Base-by-base conservation (phyloP, 1,140 invertebrate species). In the Trachymyrmex septentrionalis region DNA sequence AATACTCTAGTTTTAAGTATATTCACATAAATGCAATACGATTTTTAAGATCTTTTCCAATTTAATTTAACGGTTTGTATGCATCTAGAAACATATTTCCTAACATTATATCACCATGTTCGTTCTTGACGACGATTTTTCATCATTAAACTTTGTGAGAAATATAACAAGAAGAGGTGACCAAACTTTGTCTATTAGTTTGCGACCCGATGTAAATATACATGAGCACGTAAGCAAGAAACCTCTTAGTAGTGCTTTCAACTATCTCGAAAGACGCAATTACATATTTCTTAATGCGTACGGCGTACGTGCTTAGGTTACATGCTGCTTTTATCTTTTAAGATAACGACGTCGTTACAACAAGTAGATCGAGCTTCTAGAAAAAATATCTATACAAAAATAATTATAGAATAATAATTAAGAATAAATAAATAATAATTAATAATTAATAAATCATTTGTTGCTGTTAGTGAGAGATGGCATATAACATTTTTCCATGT, bases 101-200 rank as follows among this genome's bases (percentile, higher is more conserved):
- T 14, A 48, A 19, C 59, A 14, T 30, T 48, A 48, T 73, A n/a
- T 6, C 14, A 12, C 7, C 21, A 10, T 9, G 6, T 24, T 44
- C 16, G 34, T 27, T 16, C n/a, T 27, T 10, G 21, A 63, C 30
- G 5, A 21, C 5, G n/a, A 85, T 85, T 64, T 53, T 85, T 85
- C 48, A 77, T 63, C 48, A 16, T 66, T 63, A 84, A 73, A 48
- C 44, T 61, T 14, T 21, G 12, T 14, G 27, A 30, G 38, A 50
- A 10, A 55, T 77, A 64, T 24, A 64, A 34, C 30, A 38, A 24
- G 34, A 75, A 85, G 63, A 48, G 75, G 38, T 34, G 72, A 30
- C 44, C 9, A 24, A 85, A 85, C 57, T 85, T 85, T 64, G 82
- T 85, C 61, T 77, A 75, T 85, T 66, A 67, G 75, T 61, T 53